These are phyloP conservation scores for Recurvirostra avosetta DNA, from an alignment of 2,113 vertebrate species.

Conservation along the genomic window DNA sequence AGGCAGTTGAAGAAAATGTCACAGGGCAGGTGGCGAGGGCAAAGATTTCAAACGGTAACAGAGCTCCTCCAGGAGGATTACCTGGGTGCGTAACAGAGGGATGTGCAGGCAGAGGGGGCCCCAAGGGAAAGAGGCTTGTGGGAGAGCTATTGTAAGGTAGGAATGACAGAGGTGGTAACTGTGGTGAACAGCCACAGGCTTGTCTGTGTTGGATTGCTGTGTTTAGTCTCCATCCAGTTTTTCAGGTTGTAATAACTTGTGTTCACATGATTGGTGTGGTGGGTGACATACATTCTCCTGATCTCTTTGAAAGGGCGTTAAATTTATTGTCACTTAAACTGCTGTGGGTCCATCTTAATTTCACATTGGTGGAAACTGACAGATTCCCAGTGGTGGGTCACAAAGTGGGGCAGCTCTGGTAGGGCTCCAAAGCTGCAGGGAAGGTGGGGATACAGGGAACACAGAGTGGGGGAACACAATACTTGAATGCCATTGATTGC, in stretches of 20 bases:
- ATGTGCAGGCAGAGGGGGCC: not conserved
- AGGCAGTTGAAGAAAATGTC: not conserved
- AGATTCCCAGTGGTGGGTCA: not conserved
- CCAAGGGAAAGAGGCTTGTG: not conserved
- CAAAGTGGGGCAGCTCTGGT: not conserved
- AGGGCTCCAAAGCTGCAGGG: not conserved
- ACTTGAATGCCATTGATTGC: not conserved
- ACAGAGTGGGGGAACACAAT: not conserved
- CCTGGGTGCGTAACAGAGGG: not conserved
- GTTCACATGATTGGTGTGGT: not conserved
- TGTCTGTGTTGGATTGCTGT: not conserved
- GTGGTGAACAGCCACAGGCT: not conserved
- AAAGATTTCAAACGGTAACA: not conserved
- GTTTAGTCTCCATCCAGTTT: not conserved
- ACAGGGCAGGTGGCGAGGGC: not conserved
- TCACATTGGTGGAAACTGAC: not conserved
- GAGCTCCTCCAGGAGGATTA: not conserved
- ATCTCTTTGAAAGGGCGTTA: not conserved
- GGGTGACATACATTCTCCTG: not conserved
- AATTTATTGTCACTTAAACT: not conserved
- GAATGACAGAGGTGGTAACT: not conserved
- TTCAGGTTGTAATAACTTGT: not conserved
- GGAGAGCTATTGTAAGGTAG: not conserved
- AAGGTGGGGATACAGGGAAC: not conserved
- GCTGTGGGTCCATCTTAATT: not conserved